A percentile compares a stretch with the other conserved stretches of the same genome.
phyloP scores from a whole-genome alignment of 2,888 invertebrate species.

The Mythimna impura region DNA sequence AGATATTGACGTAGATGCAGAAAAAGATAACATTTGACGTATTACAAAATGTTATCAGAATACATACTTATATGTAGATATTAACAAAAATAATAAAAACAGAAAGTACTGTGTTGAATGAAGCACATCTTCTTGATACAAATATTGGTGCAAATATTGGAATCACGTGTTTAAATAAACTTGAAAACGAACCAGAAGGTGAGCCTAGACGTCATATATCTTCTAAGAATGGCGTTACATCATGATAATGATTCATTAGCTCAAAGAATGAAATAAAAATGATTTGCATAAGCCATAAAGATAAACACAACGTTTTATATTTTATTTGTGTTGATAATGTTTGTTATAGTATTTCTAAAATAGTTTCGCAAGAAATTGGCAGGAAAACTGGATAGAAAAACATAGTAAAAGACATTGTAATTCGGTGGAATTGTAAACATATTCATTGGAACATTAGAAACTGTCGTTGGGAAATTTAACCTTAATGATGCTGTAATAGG shows the following conservation, averaged over 20 bases:
- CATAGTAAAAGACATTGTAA: neutral
- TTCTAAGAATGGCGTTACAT: conserved; percentile 43
- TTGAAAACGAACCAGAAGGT: conserved; percentile 41
- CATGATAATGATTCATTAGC: conserved; percentile 50
- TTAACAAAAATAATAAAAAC: neutral
- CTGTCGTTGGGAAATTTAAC: neutral
- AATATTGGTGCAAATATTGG: conserved; percentile 37
- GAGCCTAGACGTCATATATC: conserved; percentile 42
- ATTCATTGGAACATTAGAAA: neutral
- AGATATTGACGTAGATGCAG: no score
- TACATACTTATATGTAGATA: neutral
- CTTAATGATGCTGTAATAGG: neutral
- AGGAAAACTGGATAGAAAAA: neutral
- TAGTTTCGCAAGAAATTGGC: neutral
- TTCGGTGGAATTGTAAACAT: neutral
- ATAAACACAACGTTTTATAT: conserved; percentile 15
- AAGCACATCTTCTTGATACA: conserved; percentile 24
- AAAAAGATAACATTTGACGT: neutral
- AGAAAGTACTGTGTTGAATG: conserved; percentile 2
- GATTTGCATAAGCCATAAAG: conserved; percentile 34
- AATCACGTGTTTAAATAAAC: conserved; percentile 45
- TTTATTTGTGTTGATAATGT: conserved; percentile 13
- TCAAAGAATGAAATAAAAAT: conserved; percentile 34
- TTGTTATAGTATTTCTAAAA: conserved; percentile 10
- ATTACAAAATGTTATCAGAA: neutral